Evolutionary conservation across 2,888 invertebrate genomes (phyloP), one percentile per base, ranked within the genome.

Genomic region (Deroplatys truncata): DNA sequence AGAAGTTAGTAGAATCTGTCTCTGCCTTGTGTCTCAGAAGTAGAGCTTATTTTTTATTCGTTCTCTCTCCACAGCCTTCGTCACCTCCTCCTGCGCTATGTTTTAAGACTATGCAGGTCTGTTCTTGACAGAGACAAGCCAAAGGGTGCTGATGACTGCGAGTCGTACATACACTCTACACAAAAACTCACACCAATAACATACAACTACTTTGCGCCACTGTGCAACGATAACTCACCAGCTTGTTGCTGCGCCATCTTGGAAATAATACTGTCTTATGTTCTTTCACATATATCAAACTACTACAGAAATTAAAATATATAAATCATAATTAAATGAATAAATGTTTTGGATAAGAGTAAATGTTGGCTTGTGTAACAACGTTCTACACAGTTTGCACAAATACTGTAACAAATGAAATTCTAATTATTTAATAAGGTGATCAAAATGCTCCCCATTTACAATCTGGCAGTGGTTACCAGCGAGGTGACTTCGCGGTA

Each of bases 31-130:
- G 43, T 87, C 87, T 87, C 82, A 35, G 31, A 83, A 87, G 82
- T 87, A 82, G 82, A 82, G 82, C 83, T 82, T 82, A 72, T 35
- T 83, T 83, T 49, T 49, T 85, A 25, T 9, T 49, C 85, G 16
- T 85, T 72, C 56, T 20, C 56, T 25, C 56, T 72, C 25, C 56
- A 20, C 56, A 56, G 56, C 56, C 56, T 72, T 72, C 56, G 56
- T 72, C 56, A 72, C 56, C 56, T 72, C 56, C 56, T 72, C 56
- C 56, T 72, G 56, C 56, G 56, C 56, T 72, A 72, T 72, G 56
- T 72, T 86, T 29, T 87, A 87, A 87, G 87, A 83, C 87, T 87
- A 83, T 87, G 83, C 87, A 87, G 87, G 87, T 35, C 87, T 87
- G 87, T 31, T 87, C 83, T 35, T 87, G 87, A 87, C 87, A 87